These are phyloP conservation scores for Porites cylindrica DNA, from an alignment of 92 coral and sea anemone species.

Conservation along the genomic window DNA sequence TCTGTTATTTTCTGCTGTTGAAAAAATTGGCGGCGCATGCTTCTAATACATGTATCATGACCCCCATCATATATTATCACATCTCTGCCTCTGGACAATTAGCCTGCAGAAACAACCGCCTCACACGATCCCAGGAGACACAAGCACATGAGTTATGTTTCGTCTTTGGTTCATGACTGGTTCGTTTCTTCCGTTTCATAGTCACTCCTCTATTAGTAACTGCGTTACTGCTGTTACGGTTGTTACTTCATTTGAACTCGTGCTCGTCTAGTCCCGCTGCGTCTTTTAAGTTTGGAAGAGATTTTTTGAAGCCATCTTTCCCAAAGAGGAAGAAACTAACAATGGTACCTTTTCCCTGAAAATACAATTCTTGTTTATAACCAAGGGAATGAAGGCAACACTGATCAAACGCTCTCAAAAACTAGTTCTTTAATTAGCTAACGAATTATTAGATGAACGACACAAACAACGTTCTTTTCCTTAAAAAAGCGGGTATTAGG, in stretches of 20 bases:
- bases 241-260: conserved; percentile 42
- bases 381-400: neutral
- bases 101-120: too few relatives aligned
- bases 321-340: conserved; percentile 88
- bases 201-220: neutral
- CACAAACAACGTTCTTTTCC: too few relatives aligned
- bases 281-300: conserved; percentile 68
- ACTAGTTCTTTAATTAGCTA: neutral
- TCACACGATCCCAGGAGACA: too few relatives aligned
- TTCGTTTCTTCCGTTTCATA: neutral
- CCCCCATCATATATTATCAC: too few relatives aligned
- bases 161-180: neutral
- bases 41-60: too few relatives aligned
- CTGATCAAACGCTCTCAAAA: neutral
- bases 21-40: too few relatives aligned
- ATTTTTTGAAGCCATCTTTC: conserved; percentile 79
- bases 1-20: too few relatives aligned
- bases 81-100: too few relatives aligned
- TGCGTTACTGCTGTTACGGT: neutral
- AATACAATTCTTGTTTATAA: neutral
- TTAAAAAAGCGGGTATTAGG: too few relatives aligned
- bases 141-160: too few relatives aligned
- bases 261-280: conserved; percentile 38
- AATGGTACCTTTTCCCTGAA: conserved; percentile 89
- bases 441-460: neutral